These are phyloP conservation scores for Herpetotheres cachinnans DNA, from an alignment of 2,113 vertebrate species.

Conservation along the genomic window DNA sequence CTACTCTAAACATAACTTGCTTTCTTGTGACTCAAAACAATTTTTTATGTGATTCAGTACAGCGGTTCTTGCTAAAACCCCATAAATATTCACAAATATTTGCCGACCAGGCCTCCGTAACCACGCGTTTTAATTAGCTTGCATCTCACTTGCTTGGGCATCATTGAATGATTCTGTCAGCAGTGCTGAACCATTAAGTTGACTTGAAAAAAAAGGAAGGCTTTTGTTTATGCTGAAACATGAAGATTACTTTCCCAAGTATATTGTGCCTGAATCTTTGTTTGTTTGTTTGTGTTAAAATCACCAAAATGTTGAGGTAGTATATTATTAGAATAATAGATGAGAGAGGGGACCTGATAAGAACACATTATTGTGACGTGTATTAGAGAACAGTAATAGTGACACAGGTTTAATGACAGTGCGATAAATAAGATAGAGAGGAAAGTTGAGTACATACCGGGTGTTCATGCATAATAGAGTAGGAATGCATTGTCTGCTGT, in stretches of 20 bases:
- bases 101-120: background rate
- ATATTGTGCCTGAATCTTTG: background rate
- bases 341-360: background rate
- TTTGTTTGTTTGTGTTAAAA: background rate
- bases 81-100: slow-evolving; percentile 37
- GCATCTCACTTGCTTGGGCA: background rate
- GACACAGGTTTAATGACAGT: slow-evolving; percentile 41
- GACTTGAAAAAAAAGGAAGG: background rate
- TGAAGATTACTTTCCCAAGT: background rate
- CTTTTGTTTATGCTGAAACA: slow-evolving; percentile 11
- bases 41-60: background rate
- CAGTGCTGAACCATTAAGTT: background rate
- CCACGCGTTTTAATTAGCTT: background rate
- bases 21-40: background rate
- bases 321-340: slow-evolving; percentile 16
- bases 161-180: background rate
- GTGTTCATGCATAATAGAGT: slow-evolving; percentile 55
- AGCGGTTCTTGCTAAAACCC: background rate
- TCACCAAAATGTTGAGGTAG: background rate
- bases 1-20: background rate
- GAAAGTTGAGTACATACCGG: background rate
- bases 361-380: background rate
- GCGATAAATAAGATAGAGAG: slow-evolving; percentile 23
- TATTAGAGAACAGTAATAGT: slow-evolving; percentile 1
- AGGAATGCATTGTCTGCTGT: slow-evolving; percentile 40